These are phyloP conservation scores for Acanthosepion lycidas DNA, from an alignment of 2,888 invertebrate species.

Conservation along the genomic window DNA sequence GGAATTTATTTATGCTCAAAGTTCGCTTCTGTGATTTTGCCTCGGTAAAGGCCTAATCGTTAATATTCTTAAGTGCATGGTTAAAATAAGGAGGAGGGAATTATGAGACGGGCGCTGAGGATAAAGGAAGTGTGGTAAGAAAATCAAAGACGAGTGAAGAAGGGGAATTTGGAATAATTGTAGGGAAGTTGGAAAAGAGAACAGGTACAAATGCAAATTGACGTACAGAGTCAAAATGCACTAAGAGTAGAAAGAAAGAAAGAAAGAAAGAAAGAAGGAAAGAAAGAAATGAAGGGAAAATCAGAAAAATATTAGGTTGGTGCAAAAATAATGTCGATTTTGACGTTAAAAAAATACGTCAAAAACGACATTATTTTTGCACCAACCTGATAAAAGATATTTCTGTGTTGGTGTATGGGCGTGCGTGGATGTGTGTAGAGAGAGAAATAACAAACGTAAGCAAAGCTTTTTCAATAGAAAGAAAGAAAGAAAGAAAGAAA, in stretches of 20 bases:
- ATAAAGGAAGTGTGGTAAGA: background rate
- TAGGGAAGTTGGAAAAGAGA: background rate
- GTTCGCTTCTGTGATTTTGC: background rate
- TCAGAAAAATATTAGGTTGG: too few relatives aligned
- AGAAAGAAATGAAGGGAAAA: background rate
- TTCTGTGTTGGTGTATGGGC: too few relatives aligned
- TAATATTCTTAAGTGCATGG: background rate
- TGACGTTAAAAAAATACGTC: too few relatives aligned
- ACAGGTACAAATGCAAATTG: too few relatives aligned
- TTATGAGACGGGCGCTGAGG: background rate
- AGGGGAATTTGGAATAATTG: background rate
- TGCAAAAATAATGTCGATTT: too few relatives aligned
- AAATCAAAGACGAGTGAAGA: background rate
- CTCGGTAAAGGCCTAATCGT: background rate
- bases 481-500: too few relatives aligned
- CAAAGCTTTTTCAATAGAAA: too few relatives aligned
- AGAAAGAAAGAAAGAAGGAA: background rate
- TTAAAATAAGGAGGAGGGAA: background rate
- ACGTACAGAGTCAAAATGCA: too few relatives aligned
- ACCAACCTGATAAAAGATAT: too few relatives aligned
- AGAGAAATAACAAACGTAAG: too few relatives aligned
- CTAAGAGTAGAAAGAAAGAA: background rate
- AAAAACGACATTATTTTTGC: too few relatives aligned
- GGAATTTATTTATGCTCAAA: background rate
- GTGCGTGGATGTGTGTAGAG: too few relatives aligned